Conservation (phyloP, 1,140 invertebrate species). For the Ceratina australensis region DNA sequence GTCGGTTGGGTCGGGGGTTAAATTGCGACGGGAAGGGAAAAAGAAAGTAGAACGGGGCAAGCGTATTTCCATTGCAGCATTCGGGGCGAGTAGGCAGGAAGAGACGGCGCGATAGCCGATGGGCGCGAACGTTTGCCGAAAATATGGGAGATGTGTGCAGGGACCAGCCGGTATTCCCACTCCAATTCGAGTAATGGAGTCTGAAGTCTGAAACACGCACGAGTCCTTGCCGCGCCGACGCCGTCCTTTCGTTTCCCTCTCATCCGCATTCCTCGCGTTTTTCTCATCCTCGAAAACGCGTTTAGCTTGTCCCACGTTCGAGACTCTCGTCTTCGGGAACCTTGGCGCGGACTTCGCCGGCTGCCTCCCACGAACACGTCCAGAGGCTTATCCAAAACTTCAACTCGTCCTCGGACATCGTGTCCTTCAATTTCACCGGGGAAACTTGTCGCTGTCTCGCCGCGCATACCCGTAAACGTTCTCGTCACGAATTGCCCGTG, state of each 20-base stretch:
- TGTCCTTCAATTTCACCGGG: neutral
- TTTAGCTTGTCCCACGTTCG: neutral
- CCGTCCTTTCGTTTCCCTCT: neutral
- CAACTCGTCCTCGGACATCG: neutral
- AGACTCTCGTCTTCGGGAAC: slow-evolving; percentile 8
- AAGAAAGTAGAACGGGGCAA: slow-evolving; percentile 8
- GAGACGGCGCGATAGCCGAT: slow-evolving; percentile 25
- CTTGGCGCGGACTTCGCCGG: neutral
- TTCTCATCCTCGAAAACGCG: slow-evolving; percentile 24
- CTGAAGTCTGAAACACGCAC: slow-evolving; percentile 68
- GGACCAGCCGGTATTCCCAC: slow-evolving; percentile 72
- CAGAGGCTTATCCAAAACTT: neutral
- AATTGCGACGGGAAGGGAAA: neutral
- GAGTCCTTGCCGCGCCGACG: neutral
- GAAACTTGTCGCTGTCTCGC: neutral
- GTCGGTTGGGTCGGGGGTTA: neutral
- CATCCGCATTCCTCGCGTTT: slow-evolving; percentile 33
- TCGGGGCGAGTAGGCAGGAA: neutral
- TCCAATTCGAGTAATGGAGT: slow-evolving; percentile 76
- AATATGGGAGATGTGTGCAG: slow-evolving; percentile 71
- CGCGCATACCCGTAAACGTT: too few species aligned
- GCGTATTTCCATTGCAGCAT: neutral
- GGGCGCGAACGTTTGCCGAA: slow-evolving; percentile 66
- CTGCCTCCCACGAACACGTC: too few species aligned
- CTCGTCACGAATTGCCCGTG: too few species aligned